Conservation (phyloP, 2,797 vertebrate genomes). For the Limosa lapponica region DNA sequence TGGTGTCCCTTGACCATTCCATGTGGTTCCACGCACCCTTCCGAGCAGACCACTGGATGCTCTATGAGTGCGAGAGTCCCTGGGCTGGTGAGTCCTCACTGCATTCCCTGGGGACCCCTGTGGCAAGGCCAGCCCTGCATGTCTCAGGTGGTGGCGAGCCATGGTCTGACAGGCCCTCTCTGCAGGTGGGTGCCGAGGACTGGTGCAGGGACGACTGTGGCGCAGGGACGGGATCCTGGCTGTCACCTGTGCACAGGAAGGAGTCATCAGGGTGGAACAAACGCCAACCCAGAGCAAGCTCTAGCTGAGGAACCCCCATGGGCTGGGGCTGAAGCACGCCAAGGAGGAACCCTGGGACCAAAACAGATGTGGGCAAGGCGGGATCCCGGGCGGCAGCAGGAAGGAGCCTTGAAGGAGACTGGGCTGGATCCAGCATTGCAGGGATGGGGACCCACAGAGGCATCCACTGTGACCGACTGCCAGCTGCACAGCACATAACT, state of each 20-base stretch:
- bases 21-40: conserved; percentile 97
- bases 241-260: conserved; percentile 91
- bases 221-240: conserved; percentile 91
- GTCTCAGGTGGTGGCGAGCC: rapidly evolving
- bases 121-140: background rate
- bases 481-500: rapidly evolving
- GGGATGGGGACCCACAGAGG: background rate
- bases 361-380: rapidly evolving
- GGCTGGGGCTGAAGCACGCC: rapidly evolving
- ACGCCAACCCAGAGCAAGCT: conserved; percentile 81
- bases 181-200: conserved; percentile 87
- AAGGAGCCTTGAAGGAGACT: background rate
- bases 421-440: background rate
- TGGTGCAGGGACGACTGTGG: conserved; percentile 94
- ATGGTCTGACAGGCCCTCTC: rapidly evolving
- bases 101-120: rapidly evolving
- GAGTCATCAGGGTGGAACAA: conserved; percentile 84
- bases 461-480: rapidly evolving
- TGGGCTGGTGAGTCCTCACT: conserved; percentile 87
- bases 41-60: conserved; percentile 94
- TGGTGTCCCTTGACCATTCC: conserved; percentile 91
- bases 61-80: conserved; percentile 94
- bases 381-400: background rate
- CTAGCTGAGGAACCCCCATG: conserved; percentile 38
- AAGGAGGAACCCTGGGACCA: background rate